Conservation (phyloP, 2,888 invertebrate genomes). For the Drosophila borborema region DNA sequence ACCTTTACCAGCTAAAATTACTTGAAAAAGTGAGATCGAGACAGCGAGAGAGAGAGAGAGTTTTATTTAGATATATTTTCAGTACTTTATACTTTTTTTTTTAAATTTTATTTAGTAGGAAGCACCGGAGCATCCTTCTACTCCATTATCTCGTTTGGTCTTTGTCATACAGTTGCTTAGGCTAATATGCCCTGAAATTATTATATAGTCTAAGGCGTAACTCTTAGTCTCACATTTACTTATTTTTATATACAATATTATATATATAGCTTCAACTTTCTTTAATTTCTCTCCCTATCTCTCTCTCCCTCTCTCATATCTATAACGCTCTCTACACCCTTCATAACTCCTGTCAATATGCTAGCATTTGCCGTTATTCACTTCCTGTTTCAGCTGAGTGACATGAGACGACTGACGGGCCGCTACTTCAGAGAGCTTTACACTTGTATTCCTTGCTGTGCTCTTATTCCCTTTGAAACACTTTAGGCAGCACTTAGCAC, state of each 20-base stretch:
- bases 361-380: constrained; percentile 36
- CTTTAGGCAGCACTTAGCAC: constrained; percentile 61
- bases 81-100: too few species aligned
- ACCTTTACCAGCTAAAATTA: not conserved
- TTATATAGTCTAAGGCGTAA: too few species aligned
- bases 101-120: too few species aligned
- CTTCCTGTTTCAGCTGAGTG: constrained; percentile 48
- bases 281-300: not conserved
- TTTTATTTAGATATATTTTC: not conserved
- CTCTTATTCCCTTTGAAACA: constrained; percentile 44
- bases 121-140: too few species aligned
- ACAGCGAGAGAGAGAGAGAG: not conserved
- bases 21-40: not conserved
- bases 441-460: constrained; percentile 26
- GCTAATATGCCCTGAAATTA: too few species aligned
- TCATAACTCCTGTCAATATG: constrained; percentile 55
- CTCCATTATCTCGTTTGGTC: too few species aligned
- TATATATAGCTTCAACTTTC: not conserved
- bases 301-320: not conserved
- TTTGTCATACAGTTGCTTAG: too few species aligned
- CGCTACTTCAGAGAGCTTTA: constrained; percentile 39
- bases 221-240: too few species aligned
- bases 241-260: too few species aligned
- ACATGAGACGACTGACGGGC: constrained; percentile 60
- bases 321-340: not conserved